Conservation (phyloP, 2,113 vertebrate genomes). For the Sprattus sprattus region DNA sequence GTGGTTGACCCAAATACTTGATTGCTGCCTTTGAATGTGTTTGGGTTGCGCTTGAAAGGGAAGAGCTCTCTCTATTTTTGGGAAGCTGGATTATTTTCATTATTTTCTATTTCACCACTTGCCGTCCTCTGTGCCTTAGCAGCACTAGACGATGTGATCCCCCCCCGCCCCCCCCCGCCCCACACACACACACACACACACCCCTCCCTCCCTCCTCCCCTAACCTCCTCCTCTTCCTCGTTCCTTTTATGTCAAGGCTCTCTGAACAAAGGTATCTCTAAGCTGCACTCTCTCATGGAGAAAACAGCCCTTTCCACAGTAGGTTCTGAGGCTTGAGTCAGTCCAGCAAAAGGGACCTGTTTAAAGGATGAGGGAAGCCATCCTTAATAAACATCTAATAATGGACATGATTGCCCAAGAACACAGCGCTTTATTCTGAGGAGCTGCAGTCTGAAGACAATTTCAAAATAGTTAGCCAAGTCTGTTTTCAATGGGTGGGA, state of each 20-base stretch:
- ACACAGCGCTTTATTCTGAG: neutral
- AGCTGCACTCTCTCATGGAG: neutral
- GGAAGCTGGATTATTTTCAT: constrained; percentile 7
- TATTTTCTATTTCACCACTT: neutral
- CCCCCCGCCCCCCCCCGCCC: neutral
- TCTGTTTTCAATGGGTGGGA: neutral
- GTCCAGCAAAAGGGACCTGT: neutral
- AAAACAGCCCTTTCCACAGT: neutral
- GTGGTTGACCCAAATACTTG: constrained; percentile 30
- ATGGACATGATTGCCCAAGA: neutral
- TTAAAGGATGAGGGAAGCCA: neutral
- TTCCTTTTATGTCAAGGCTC: neutral
- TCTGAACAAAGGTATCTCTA: neutral
- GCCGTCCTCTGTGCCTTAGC: neutral
- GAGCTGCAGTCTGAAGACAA: neutral
- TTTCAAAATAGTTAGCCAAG: neutral
- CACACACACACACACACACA: neutral
- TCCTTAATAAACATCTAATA: neutral
- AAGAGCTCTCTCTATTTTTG: neutral
- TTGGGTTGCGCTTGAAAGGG: neutral
- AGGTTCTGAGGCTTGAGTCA: neutral
- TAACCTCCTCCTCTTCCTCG: neutral
- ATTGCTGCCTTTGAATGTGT: constrained; percentile 27
- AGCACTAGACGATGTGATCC: neutral
- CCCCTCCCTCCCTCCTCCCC: neutral